These are phyloP conservation scores for Chroicocephalus ridibundus DNA, from an alignment of 2,113 vertebrate genomes.

Conservation along the genomic window DNA sequence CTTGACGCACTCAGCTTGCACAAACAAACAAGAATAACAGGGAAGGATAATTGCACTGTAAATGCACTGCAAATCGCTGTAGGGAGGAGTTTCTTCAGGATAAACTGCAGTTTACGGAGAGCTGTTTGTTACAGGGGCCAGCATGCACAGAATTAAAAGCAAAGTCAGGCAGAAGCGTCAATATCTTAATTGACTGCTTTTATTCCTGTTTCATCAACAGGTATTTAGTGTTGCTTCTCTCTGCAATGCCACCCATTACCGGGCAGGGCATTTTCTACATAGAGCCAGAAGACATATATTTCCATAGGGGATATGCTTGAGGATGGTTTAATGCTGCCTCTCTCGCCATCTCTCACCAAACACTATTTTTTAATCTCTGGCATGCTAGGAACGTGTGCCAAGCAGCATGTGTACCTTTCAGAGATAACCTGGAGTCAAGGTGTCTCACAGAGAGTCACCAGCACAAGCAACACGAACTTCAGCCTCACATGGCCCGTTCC, in stretches of 20 bases:
- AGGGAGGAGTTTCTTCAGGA: neutral
- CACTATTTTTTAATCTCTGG: neutral
- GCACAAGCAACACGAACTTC: neutral
- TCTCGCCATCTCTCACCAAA: neutral
- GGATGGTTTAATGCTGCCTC: neutral
- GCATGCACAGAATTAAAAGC: neutral
- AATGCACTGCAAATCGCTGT: neutral
- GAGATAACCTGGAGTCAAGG: conserved; percentile 40
- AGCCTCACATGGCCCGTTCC: neutral
- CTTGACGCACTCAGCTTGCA: neutral
- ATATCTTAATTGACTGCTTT: neutral
- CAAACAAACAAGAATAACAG: neutral
- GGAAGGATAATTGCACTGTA: neutral
- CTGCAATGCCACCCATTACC: neutral
- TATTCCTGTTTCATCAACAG: neutral
- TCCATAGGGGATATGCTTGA: neutral
- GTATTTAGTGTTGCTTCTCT: neutral
- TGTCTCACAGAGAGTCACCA: neutral
- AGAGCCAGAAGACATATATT: neutral
- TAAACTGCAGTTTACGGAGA: neutral
- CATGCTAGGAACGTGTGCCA: neutral
- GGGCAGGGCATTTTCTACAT: neutral
- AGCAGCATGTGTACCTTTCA: neutral
- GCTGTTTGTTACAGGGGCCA: neutral
- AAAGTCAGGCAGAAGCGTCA: neutral